A percentile compares a stretch with the other conserved stretches of the same genome.
These are phyloP conservation scores for Eupristina koningsbergeri DNA, from an alignment of 1,140 invertebrate species.

Conservation along the genomic window DNA sequence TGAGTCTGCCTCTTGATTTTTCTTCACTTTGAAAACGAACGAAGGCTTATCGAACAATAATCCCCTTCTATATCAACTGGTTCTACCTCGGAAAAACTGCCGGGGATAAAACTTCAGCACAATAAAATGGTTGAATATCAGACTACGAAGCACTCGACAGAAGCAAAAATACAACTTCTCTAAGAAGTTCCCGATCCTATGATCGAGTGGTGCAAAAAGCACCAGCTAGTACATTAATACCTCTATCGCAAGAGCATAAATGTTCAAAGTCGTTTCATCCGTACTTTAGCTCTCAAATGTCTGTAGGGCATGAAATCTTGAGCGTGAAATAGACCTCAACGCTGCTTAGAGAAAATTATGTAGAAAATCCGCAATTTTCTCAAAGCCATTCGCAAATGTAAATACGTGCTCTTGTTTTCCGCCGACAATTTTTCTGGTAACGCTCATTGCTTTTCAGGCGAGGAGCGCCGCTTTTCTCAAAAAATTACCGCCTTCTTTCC, in stretches of 20 bases:
- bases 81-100: neutral
- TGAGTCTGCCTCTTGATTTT: neutral
- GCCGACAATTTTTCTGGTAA: neutral
- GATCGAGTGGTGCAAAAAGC: neutral
- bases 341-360: neutral
- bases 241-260: neutral
- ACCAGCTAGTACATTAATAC: neutral
- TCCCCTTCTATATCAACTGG: neutral
- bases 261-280: neutral
- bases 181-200: neutral
- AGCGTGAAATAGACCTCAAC: neutral
- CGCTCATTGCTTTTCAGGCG: too few species aligned
- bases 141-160: neutral
- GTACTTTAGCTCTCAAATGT: neutral
- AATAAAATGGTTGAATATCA: neutral
- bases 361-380: neutral
- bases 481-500: too few species aligned
- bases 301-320: neutral
- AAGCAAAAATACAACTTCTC: neutral
- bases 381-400: neutral
- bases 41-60: neutral
- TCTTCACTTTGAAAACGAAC: neutral
- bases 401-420: too few species aligned
- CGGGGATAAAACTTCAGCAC: neutral
- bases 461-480: too few species aligned